Base-by-base conservation (phyloP, 2,888 invertebrate genomes). In the Capitulum mitella region DNA sequence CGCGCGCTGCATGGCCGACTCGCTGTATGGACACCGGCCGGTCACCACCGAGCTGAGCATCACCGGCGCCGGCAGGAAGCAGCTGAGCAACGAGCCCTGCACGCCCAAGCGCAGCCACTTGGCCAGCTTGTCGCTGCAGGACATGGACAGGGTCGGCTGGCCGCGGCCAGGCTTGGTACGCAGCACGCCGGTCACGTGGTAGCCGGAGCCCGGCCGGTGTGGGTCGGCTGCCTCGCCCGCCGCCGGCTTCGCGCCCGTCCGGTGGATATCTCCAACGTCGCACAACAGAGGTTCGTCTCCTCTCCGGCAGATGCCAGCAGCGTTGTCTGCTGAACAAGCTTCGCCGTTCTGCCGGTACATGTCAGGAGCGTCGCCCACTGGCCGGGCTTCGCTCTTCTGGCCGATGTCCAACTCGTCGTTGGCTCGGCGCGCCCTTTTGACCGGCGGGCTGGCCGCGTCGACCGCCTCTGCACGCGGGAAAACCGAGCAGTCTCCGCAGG, bases 401-500 rank as follows among this genome's bases (percentile, higher is more conserved):
- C 10, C 3, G 58, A 8, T 3, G n/a, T 29, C 76, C 12, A n/a
- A 14, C 14, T 5, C 58, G 3, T n/a, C 78, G 8, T n/a, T 40
- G 26, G 26, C 46, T 2, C n/a, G 16, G 1, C 70, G 46, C 19
- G 22, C 29, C 1, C 29, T 12, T 51, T 54, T 79, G 40, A 74
- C 34, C 22, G 14, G 46, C 46, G 61, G 64, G 32, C 29, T 32
- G 16, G 29, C 46, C 34, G 37, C 70, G 10, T 16, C 37, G 0
- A 40, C 70, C 3, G 6, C 3, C 34, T 61, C 61, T 19, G 70
- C 37, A 5, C 70, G 70, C 5, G 90, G 89, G 84, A 93, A 90
- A 83, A 97, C 97, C 32, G 95, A 92, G 26, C 95, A 95, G 89
- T 97, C 97, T 0, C 97, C 97, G 87, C 97, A 97, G 32, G 97